Evolutionary conservation across 2,888 invertebrate genomes (phyloP), one percentile per base, ranked within the genome.

Genomic region (Craniophora ligustri): DNA sequence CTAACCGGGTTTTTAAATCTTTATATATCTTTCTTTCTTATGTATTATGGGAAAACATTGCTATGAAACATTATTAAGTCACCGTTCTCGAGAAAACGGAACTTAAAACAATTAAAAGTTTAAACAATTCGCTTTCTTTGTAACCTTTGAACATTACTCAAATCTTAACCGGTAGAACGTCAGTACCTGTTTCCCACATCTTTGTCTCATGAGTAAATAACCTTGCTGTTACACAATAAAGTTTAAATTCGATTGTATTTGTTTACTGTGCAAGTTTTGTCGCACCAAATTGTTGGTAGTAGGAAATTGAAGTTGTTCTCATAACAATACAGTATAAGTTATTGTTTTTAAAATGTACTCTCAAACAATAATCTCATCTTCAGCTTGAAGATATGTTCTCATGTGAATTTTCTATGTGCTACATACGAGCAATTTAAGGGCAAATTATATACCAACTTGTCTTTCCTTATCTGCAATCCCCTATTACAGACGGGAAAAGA

Each of bases 321-420:
- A 75, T 66, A 75, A 73, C 61, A 72, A 28, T 58, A 53, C 42
- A 19, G 63, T 46, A 62, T 51, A 57, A 60, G 57, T 68, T 60
- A 57, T 64, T 67, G 59, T 59, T 49, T 50, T 31, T 47, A 30
- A 47, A 40, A 18, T 13, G n/a, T 41, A 51, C 53, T 19, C n/a
- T n/a, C n/a, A n/a, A n/a, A n/a, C n/a, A 46, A 65, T 49, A 26
- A 11, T 18, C 31, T 21, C 56, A 46, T 7, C 28, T 62, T 38
- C 14, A 26, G 5, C 5, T 34, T 14, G 5, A n/a, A 38, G 32
- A 42, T 63, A 26, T 23, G 4, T 28, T 32, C 44, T 38, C 57
- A 28, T 38, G 64, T n/a, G 26, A 26, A n/a, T n/a, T n/a, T n/a
- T n/a, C n/a, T n/a, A n/a, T n/a, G n/a, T n/a, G n/a, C n/a, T n/a